Conservation (phyloP, 2,797 vertebrate species). For the Crenuchus spilurus region DNA sequence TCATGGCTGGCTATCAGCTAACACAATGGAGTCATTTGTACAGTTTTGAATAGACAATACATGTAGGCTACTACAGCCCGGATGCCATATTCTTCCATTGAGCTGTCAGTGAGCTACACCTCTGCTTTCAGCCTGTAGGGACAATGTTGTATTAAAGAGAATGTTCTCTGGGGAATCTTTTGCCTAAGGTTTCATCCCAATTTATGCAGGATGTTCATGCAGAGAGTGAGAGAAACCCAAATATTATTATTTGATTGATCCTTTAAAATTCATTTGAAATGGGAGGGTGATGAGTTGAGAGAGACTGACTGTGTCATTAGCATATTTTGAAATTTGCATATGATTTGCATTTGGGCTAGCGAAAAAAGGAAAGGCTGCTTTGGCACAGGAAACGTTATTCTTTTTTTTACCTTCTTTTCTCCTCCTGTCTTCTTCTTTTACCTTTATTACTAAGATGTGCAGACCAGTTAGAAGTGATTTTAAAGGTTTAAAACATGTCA, state of each 20-base stretch:
- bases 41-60: not conserved
- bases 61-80: not conserved
- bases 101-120: not conserved
- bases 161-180: slow-evolving; percentile 18
- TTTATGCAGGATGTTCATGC: slow-evolving; percentile 33
- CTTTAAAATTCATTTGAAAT: slow-evolving; percentile 36
- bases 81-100: not conserved
- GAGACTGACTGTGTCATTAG: slow-evolving; percentile 36
- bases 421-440: not conserved
- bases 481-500: not conserved
- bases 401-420: slow-evolving; percentile 2
- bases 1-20: not conserved
- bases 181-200: slow-evolving; percentile 15
- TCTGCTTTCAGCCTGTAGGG: not conserved
- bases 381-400: slow-evolving; percentile 28
- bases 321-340: slow-evolving; percentile 62
- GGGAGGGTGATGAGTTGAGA: slow-evolving; percentile 25
- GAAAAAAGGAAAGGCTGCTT: slow-evolving; percentile 30
- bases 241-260: slow-evolving; percentile 37
- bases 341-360: slow-evolving; percentile 59
- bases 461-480: not conserved
- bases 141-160: slow-evolving; percentile 2
- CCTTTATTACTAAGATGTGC: slow-evolving; percentile 2
- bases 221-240: slow-evolving; percentile 2
- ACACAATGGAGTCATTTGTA: too few relatives aligned